These are phyloP conservation scores for Bubalus kerabau DNA, from an alignment of 2,113 vertebrate genomes.

Conservation along the genomic window DNA sequence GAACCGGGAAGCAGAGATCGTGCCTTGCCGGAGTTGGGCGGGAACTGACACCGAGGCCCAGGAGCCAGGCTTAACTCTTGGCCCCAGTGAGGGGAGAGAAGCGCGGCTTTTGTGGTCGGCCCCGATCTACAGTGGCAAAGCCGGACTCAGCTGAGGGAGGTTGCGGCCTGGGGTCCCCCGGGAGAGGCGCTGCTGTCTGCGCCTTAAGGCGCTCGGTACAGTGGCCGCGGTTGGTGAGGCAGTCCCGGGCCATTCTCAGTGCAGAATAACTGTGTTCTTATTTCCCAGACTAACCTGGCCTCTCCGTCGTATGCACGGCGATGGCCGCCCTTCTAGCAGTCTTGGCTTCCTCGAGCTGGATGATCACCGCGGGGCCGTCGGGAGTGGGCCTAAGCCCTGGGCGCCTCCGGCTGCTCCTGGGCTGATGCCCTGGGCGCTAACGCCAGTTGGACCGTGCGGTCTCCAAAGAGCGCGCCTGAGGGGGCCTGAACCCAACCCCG, in stretches of 20 bases:
- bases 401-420: neutral
- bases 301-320: neutral
- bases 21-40: neutral
- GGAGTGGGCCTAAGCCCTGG: neutral
- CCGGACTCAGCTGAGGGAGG: neutral
- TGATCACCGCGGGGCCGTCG: neutral
- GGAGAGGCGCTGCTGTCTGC: neutral
- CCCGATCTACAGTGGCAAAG: neutral
- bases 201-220: neutral
- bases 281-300: conserved; percentile 43
- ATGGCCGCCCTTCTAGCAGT: neutral
- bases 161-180: neutral
- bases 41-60: neutral
- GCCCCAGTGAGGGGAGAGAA: neutral
- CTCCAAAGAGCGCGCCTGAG: neutral
- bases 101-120: conserved; percentile 30
- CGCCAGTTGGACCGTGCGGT: neutral
- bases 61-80: neutral
- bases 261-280: neutral
- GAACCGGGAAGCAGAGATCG: neutral
- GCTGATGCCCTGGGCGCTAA: neutral
- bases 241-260: neutral
- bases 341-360: neutral
- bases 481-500: neutral
- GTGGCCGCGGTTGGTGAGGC: neutral